Percentiles rank a stretch among this genome's conserved stretches.
These are phyloP conservation scores for Anthopleura xanthogrammica DNA, from an alignment of 92 coral and sea anemone species.

Conservation along the genomic window DNA sequence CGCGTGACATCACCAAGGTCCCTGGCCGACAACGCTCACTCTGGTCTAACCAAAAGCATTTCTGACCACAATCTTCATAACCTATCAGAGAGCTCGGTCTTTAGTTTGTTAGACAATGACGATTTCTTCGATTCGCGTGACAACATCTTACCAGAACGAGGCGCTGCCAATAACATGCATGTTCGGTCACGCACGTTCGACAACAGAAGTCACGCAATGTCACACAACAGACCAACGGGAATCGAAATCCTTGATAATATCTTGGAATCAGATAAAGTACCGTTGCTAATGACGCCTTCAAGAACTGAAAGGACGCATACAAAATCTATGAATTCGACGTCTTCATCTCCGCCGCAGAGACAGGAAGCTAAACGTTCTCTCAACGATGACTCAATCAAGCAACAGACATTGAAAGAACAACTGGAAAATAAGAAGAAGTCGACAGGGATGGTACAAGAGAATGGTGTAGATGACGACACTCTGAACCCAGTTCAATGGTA, in stretches of 20 bases:
- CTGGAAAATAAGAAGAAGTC: conserved; percentile 15
- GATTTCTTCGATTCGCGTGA: conserved; percentile 52
- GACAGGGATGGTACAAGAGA: conserved; percentile 29
- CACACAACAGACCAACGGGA: conserved; percentile 48
- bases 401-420: conserved; percentile 63
- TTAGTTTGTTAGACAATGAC: conserved; percentile 40
- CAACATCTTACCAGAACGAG: conserved; percentile 7
- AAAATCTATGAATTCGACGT: background rate
- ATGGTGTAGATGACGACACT: conserved; percentile 37
- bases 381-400: background rate
- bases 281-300: conserved; percentile 28
- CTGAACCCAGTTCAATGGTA: conserved; percentile 84
- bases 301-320: conserved; percentile 12
- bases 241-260: conserved; percentile 22
- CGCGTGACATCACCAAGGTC: conserved; percentile 83
- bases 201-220: conserved; percentile 42
- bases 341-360: conserved; percentile 68
- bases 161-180: background rate
- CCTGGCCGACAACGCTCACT: conserved; percentile 31
- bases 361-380: conserved; percentile 33
- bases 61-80: conserved; percentile 87
- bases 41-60: conserved; percentile 77
- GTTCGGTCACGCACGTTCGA: conserved; percentile 35
- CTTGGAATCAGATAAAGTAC: conserved; percentile 42
- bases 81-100: conserved; percentile 51